These are phyloP conservation scores for Masnerella sp. DNA, from an alignment of 2,888 invertebrate species.

Conservation along the genomic window DNA sequence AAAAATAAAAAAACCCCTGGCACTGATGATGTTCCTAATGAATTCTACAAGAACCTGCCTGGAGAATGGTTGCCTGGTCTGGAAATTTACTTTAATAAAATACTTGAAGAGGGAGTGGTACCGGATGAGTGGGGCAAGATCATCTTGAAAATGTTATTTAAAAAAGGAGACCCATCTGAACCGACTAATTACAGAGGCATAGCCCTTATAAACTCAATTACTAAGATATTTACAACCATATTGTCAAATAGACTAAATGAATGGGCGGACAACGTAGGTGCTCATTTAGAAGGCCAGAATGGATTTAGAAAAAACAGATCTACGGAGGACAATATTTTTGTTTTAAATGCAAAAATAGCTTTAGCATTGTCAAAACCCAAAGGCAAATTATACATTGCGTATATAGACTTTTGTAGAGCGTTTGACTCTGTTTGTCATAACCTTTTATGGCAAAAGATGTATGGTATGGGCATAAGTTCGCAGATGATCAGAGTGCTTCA, in stretches of 20 bases:
- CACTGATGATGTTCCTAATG: slow-evolving; percentile 40
- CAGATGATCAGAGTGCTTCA: slow-evolving; percentile 40
- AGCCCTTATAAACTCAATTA: slow-evolving; percentile 51
- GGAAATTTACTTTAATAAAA: slow-evolving; percentile 15
- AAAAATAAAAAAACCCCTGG: slow-evolving; percentile 53
- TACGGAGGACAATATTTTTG: slow-evolving; percentile 63
- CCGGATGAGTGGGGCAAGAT: slow-evolving; percentile 28
- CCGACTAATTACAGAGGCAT: slow-evolving; percentile 62
- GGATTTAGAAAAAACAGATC: slow-evolving; percentile 59
- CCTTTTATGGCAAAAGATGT: slow-evolving; percentile 52
- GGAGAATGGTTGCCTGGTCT: slow-evolving; percentile 14
- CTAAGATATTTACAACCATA: slow-evolving; percentile 60
- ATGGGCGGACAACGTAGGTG: slow-evolving; percentile 36
- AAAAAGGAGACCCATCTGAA: slow-evolving; percentile 54
- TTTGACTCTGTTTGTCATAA: slow-evolving; percentile 60
- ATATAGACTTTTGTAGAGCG: slow-evolving; percentile 60
- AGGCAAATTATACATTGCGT: slow-evolving; percentile 55
- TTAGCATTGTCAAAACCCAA: slow-evolving; percentile 37
- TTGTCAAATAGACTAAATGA: slow-evolving; percentile 7
- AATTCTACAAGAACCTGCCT: slow-evolving; percentile 25
- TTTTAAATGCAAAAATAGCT: slow-evolving; percentile 49
- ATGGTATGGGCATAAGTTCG: slow-evolving; percentile 35
- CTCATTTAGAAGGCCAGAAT: slow-evolving; percentile 62
- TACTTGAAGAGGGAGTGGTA: slow-evolving; percentile 8
- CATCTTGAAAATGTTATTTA: slow-evolving; percentile 50